Evolutionary conservation across 2,888 invertebrate species (phyloP).

Genomic region (Melikaiella ostensackeni): DNA sequence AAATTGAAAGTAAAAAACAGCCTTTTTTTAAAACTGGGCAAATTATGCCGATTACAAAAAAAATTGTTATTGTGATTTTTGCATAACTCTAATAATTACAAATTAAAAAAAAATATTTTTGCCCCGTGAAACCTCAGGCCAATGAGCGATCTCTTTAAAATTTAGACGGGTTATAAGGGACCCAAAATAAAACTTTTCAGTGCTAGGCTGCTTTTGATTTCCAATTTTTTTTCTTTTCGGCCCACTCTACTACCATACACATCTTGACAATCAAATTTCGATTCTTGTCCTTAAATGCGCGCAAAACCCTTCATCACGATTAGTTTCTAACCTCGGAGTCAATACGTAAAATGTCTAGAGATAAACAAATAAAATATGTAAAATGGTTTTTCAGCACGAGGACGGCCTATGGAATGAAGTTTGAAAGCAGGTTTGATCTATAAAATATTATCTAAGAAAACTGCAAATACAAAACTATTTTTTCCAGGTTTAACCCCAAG

Average conservation of each 20-base stretch:
- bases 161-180: no score
- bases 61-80: no score
- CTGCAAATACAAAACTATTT: conserved; percentile 9
- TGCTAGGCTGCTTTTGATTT: no score
- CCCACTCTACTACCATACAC: neutral
- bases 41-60: no score
- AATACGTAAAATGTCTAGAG: conserved; percentile 30
- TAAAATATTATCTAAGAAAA: conserved; percentile 21
- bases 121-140: no score
- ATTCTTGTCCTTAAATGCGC: conserved; percentile 13
- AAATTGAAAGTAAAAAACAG: no score
- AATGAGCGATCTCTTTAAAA: no score
- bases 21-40: no score
- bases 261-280: conserved; percentile 18
- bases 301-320: conserved; percentile 26
- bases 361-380: conserved; percentile 21
- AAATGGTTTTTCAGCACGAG: conserved; percentile 12
- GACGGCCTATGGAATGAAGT: conserved; percentile 23
- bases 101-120: no score
- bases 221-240: no score
- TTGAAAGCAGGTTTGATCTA: conserved; percentile 15
- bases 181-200: no score
- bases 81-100: no score
- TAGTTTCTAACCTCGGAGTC: conserved; percentile 22
- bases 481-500: neutral